Conservation (phyloP, 2,113 vertebrate species). For the Condylura cristata region DNA sequence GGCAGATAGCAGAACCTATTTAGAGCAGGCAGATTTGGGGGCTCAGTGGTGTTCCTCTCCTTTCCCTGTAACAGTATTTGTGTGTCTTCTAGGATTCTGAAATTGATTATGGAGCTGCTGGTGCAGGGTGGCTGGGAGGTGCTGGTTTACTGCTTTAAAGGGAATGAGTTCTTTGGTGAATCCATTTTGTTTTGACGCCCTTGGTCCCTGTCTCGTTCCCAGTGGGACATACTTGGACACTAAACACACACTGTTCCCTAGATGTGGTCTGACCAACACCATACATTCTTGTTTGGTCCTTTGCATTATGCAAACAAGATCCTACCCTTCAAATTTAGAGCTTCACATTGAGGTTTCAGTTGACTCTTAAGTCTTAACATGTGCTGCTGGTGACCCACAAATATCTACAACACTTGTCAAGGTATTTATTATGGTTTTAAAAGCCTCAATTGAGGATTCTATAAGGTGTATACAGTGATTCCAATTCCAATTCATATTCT, state of each 20-base stretch:
- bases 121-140: neutral
- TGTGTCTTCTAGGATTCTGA: neutral
- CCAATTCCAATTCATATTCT: neutral
- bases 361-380: neutral
- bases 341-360: neutral
- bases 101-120: neutral
- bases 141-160: neutral
- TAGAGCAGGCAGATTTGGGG: too few species aligned
- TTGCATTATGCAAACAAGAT: neutral
- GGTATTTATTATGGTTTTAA: neutral
- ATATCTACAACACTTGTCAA: neutral
- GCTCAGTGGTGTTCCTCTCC: too few species aligned
- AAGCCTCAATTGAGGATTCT: neutral
- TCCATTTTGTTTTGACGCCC: neutral
- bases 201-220: neutral
- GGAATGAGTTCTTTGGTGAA: neutral
- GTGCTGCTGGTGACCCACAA: neutral
- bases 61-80: too few species aligned
- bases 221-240: neutral
- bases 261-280: neutral
- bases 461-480: neutral
- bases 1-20: too few species aligned
- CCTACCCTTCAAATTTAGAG: neutral
- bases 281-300: neutral
- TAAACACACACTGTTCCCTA: neutral